A percentile compares a stretch with the other conserved stretches of the same genome.
Evolutionary conservation across 1,140 invertebrate species (phyloP).

Genomic region (Lycorma delicatula): DNA sequence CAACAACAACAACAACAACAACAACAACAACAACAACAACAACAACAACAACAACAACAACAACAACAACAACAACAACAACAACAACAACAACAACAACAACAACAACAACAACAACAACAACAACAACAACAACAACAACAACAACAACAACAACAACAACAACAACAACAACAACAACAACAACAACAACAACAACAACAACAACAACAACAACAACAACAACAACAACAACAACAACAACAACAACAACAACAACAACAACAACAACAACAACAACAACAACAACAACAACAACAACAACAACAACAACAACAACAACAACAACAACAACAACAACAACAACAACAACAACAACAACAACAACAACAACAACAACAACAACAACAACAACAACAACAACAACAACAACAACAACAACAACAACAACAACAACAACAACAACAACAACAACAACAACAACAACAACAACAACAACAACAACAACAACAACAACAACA

Average conservation of each 20-base stretch:
- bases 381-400: not conserved
- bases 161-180: slow-evolving; percentile 1
- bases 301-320: not conserved
- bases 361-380: not conserved
- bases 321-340: not conserved
- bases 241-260: not conserved
- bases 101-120: slow-evolving; percentile 1
- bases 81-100: slow-evolving; percentile 1
- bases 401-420: slow-evolving; percentile 1
- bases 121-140: not conserved
- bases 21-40: not conserved
- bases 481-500: not conserved
- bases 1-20: not conserved
- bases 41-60: slow-evolving; percentile 1
- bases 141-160: not conserved
- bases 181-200: not conserved
- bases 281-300: slow-evolving; percentile 1
- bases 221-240: slow-evolving; percentile 1
- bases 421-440: not conserved
- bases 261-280: not conserved
- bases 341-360: slow-evolving; percentile 1
- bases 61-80: not conserved
- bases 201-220: not conserved
- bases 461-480: slow-evolving; percentile 1
- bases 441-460: not conserved